Conservation (phyloP, 2,113 vertebrate species). For the Etheostoma cragini region DNA sequence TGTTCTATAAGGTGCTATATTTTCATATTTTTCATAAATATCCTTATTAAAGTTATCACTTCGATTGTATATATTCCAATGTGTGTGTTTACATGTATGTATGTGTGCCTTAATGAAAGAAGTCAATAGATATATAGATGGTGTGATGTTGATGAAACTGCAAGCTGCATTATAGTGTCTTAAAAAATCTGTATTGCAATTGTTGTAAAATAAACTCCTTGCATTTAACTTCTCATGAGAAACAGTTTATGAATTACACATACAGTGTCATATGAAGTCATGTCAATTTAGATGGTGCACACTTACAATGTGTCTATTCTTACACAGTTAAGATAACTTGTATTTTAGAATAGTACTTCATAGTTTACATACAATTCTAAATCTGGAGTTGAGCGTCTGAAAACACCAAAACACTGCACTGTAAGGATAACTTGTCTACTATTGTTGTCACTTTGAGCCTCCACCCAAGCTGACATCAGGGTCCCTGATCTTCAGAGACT, state of each 20-base stretch:
- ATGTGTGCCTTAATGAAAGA: background rate
- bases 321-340: background rate
- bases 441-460: background rate
- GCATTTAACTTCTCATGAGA: conserved; percentile 7
- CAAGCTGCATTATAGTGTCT: conserved; percentile 19
- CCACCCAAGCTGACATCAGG: background rate
- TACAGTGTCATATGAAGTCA: too few relatives aligned
- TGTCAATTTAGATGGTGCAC: too few relatives aligned
- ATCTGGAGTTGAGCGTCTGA: background rate
- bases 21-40: conserved; percentile 63
- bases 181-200: conserved; percentile 1
- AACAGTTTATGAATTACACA: background rate
- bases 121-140: background rate
- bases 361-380: background rate
- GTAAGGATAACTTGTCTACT: background rate
- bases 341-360: background rate
- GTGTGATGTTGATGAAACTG: conserved; percentile 20
- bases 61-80: conserved; percentile 36
- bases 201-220: conserved; percentile 30
- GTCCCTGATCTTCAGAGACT: background rate
- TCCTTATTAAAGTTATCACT: conserved; percentile 1
- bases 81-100: conserved; percentile 12
- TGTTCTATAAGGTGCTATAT: conserved; percentile 41
- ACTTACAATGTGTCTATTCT: background rate
- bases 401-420: background rate